Evolutionary conservation across 2,113 vertebrate species (phyloP), one percentile per base, ranked within the genome.

Genomic region (Mohoua ochrocephala): DNA sequence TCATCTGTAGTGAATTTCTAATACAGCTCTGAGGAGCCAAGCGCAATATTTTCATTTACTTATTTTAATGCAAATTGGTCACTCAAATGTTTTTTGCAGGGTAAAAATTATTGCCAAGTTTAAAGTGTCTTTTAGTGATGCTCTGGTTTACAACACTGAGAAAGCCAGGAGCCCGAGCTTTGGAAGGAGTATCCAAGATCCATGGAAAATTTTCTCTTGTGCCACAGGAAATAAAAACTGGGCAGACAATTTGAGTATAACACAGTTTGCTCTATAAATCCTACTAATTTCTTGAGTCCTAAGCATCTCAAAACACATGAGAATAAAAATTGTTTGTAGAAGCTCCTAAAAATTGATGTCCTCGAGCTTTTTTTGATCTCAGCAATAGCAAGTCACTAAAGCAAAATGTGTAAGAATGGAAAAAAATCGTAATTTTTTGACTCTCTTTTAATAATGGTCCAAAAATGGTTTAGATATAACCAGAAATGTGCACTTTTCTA

Each of bases 1-100:
- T 74, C 6, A 4, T 35, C n/a, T 75, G 26, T 57, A 73, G 69
- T 56, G 49, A 69, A 65, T 85, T 87, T 89, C 53, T 53, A 41
- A 20, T 9, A 42, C 13, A 63, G 60, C 44, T 74, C 47, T 1
- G 2, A 82, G 49, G 65, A 44, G 84, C 49, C 54, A 89, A 80
- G 64, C 94, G 69, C 45, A 45, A 49, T 91, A 37, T 79, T 89
- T 95, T 41, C 65, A 73, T 69, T 93, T 16, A 79, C 63, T 87
- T 95, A 57, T 91, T 94, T 95, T 84, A 93, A 84, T 76, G 70
- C 61, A 95, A 91, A 91, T 73, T 94, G 74, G 89, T 86, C n/a
- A 78, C 50, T 67, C 61, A 45, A 89, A 79, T 56, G 60, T 57
- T 82, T 92, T 94, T 87, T 84, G 77, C 81, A 79, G 37, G 53